Conservation (phyloP, 1,140 invertebrate genomes). For the Galendromus occidentalis region DNA sequence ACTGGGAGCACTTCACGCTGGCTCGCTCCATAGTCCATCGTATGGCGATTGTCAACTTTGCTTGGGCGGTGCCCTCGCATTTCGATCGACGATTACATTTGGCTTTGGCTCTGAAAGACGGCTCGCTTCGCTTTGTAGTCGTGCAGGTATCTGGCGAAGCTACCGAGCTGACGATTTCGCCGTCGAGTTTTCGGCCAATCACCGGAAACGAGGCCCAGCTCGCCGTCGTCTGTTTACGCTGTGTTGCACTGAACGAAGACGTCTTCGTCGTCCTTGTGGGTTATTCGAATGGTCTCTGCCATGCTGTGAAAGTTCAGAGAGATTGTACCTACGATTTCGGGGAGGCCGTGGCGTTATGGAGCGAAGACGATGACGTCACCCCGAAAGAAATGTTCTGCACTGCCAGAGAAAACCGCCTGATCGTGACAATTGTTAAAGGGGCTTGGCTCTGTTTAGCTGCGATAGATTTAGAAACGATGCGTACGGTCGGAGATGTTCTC, state of each 20-base stretch:
- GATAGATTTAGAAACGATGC: background rate
- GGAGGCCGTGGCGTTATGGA: background rate
- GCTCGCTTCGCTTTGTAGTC: background rate
- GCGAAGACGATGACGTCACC: background rate
- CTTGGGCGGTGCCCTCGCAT: background rate
- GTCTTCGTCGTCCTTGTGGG: background rate
- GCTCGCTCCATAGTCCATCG: background rate
- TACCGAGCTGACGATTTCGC: background rate
- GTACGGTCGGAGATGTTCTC: background rate
- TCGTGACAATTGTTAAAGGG: background rate
- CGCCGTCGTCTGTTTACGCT: background rate
- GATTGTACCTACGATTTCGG: background rate
- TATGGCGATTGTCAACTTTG: constrained; percentile 1
- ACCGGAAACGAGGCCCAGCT: background rate
- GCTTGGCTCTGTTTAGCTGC: background rate
- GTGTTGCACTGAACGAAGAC: background rate
- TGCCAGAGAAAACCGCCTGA: background rate
- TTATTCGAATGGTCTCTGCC: background rate
- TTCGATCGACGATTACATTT: background rate
- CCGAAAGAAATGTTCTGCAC: background rate
- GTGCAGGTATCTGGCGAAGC: background rate
- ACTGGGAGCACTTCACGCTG: background rate
- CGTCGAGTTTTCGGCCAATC: background rate
- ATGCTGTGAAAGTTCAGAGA: background rate
- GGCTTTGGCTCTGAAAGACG: background rate